Evolutionary conservation across 2,888 invertebrate species (phyloP).

Genomic region (Eupithecia dodoneata): DNA sequence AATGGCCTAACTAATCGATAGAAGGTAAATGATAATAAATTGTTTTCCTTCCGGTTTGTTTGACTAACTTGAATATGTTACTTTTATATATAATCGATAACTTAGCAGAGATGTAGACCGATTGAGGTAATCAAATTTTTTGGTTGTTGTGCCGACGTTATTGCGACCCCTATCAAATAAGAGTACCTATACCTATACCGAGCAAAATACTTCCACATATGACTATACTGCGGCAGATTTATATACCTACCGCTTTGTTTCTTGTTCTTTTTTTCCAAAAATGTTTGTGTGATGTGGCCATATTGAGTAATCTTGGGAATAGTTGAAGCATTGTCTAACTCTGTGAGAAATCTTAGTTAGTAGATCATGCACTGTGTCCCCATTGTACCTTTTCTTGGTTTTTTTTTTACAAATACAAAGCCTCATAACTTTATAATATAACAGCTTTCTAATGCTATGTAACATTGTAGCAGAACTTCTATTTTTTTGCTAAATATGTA

Average conservation of each 20-base stretch:
- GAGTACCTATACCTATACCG: background rate
- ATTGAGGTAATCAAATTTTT: background rate
- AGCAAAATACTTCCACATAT: background rate
- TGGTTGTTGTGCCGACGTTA: background rate
- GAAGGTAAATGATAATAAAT: background rate
- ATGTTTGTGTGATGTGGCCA: background rate
- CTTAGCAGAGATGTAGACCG: background rate
- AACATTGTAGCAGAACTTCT: background rate
- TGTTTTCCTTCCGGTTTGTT: background rate
- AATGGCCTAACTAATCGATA: background rate
- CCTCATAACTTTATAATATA: slow-evolving; percentile 10
- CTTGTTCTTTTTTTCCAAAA: background rate
- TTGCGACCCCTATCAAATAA: background rate
- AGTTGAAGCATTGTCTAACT: slow-evolving; percentile 24
- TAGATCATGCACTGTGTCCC: slow-evolving; percentile 24
- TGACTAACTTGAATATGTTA: background rate
- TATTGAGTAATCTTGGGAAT: slow-evolving; percentile 35
- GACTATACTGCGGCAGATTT: background rate
- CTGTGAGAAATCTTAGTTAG: slow-evolving; percentile 34
- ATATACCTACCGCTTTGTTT: background rate
- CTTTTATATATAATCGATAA: background rate
- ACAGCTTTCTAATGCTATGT: slow-evolving; percentile 20
- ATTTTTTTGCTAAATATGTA: background rate
- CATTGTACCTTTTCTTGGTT: slow-evolving; percentile 30
- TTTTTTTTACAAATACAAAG: slow-evolving; percentile 15